Base-by-base conservation (phyloP, 2,113 vertebrate species). In the Dicaeum eximium region DNA sequence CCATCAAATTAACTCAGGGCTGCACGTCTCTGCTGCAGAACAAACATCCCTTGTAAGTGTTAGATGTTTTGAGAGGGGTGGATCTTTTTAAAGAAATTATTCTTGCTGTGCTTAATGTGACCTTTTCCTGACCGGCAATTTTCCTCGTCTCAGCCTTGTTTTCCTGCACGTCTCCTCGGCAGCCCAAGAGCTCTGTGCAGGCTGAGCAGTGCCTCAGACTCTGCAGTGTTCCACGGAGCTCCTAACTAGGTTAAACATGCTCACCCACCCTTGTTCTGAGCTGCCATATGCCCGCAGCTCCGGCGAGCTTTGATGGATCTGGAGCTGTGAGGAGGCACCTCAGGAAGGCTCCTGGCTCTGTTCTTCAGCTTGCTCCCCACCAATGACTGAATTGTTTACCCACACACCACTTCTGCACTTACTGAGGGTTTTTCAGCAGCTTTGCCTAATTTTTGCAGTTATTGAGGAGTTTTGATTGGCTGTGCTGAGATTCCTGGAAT, bases 161-260 rank as follows among this genome's bases (percentile, higher is more conserved):
- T 88, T 90, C 47, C 37, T 11, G 31, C 64, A 45, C 44, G 12
- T 93, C 24, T 94, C 42, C 44, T 42, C 33, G 71, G 78, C 31
- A 81, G 57, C 31, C 72, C 82, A 91, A 69, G 77, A 66, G 84
- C 79, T 93, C 54, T 3, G 42, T 75, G 62, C 22, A 89, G 78
- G 23, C 73, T 96, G 86, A 92, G 74, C 82, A 73, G 38, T 70
- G 67, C 71, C 56, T 90, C 72, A 86, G 67, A 90, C 60, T 75
- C 78, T 0, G 1, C 74, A 91, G 64, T 65, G 66, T 92, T 91
- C 74, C 90, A 62, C 30, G 2, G 87, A 92, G 64, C 72, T 94
- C 74, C 85, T 93, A 90, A 88, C 86, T 95, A 92, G 92, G 85
- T 88, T 91, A 93, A 94, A 88, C 47, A 65, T 85, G 67, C 92